phyloP scores from a whole-genome alignment of 2,888 invertebrate genomes.

The Lasius fuliginosus region DNA sequence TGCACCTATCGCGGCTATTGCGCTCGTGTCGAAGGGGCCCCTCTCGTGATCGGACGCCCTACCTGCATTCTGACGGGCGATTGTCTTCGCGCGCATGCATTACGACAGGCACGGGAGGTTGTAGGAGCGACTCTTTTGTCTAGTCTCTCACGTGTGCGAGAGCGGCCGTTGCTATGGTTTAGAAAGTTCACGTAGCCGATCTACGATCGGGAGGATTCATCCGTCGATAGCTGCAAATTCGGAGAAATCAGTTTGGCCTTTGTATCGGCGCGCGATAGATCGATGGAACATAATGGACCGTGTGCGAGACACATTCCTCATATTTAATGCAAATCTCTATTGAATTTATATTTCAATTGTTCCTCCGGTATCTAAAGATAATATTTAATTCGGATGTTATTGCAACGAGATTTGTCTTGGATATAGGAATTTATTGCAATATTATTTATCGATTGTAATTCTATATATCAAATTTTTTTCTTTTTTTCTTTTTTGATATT shows the following conservation, averaged over 20 bases:
- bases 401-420: background rate
- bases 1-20: slow-evolving; percentile 60
- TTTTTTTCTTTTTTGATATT: background rate
- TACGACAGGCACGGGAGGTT: slow-evolving; percentile 45
- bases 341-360: background rate
- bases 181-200: slow-evolving; percentile 45
- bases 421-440: background rate
- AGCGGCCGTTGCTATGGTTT: slow-evolving; percentile 45
- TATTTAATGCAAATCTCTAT: slow-evolving; percentile 39
- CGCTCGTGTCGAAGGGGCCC: slow-evolving; percentile 50
- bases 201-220: slow-evolving; percentile 45
- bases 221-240: slow-evolving; percentile 41
- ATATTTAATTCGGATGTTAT: background rate
- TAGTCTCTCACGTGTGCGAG: slow-evolving; percentile 24
- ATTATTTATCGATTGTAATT: background rate
- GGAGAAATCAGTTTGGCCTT: slow-evolving; percentile 49
- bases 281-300: slow-evolving; percentile 25
- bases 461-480: background rate
- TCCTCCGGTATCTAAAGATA: background rate
- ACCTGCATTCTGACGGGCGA: slow-evolving; percentile 60
- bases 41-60: slow-evolving; percentile 58
- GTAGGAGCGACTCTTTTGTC: slow-evolving; percentile 54
- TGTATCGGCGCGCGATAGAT: slow-evolving; percentile 25
- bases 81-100: slow-evolving; percentile 61
- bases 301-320: background rate